Percentiles rank a stretch among this genome's conserved stretches.
Evolutionary conservation across 2,797 vertebrate genomes (phyloP).

Genomic region (Ceryle rudis): DNA sequence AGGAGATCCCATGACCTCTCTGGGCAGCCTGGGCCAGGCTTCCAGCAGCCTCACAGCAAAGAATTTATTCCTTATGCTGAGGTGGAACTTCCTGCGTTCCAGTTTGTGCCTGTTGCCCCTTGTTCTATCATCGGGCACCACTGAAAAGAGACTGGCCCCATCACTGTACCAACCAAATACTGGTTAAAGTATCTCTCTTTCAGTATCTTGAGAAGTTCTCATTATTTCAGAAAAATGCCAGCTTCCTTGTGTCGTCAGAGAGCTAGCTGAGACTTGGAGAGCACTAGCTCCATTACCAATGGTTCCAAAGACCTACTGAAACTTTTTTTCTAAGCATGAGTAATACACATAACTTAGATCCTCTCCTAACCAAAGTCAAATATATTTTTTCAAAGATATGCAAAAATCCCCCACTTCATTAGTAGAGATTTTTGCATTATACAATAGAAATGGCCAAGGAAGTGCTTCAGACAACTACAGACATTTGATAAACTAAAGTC

Average conservation of each 20-base stretch:
- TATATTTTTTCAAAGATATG: accelerated
- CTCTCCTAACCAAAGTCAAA: neutral
- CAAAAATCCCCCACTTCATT: neutral
- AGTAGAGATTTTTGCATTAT: neutral
- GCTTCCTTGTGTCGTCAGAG: neutral
- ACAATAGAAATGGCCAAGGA: neutral
- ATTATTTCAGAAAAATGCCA: neutral
- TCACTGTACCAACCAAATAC: neutral
- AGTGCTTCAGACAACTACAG: neutral
- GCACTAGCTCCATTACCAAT: neutral
- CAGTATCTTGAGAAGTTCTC: neutral
- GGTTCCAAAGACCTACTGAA: neutral
- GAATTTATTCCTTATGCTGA: neutral
- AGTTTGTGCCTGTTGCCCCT: neutral
- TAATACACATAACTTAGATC: neutral
- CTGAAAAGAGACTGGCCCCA: neutral
- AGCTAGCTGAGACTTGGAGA: neutral
- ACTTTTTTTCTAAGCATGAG: neutral
- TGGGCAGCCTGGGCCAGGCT: neutral
- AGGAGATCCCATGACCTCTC: neutral
- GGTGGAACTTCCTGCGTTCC: neutral
- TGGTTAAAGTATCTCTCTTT: neutral
- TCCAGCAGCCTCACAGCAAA: neutral
- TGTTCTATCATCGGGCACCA: neutral
- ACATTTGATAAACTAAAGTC: neutral